These are phyloP conservation scores for Clanis bilineata DNA, from an alignment of 2,888 invertebrate species.

Conservation along the genomic window DNA sequence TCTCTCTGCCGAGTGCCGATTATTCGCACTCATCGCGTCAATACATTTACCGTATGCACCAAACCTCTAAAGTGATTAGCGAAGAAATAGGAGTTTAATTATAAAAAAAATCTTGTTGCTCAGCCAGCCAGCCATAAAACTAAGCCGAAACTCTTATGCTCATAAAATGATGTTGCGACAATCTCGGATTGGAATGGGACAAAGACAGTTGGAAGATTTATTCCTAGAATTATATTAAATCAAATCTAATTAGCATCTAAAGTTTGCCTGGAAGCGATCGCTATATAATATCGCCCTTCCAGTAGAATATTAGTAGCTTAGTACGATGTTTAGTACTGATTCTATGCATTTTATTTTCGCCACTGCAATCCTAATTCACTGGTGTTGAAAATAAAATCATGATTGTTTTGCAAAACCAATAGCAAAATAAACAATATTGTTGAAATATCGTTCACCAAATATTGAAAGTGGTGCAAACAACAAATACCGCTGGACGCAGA, in stretches of 20 bases:
- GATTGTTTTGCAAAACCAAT: background rate
- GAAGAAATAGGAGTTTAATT: conserved; percentile 15
- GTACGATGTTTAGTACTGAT: no score
- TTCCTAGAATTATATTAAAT: no score
- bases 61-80: conserved; percentile 41
- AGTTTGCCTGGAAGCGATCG: no score
- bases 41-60: conserved; percentile 58
- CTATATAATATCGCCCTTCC: no score
- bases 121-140: no score
- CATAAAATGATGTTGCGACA: no score
- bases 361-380: background rate
- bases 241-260: no score
- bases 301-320: no score
- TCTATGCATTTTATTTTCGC: background rate
- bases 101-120: no score
- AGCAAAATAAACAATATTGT: background rate
- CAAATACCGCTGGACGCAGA: background rate
- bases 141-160: no score
- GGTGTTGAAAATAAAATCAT: background rate
- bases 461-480: background rate
- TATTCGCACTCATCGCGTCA: conserved; percentile 63
- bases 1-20: conserved; percentile 52
- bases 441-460: background rate
- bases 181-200: no score
- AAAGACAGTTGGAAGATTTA: no score